Evolutionary conservation across 1,140 invertebrate genomes (phyloP), one percentile per base, ranked within the genome.

Genomic region (Cyclina sinensis): DNA sequence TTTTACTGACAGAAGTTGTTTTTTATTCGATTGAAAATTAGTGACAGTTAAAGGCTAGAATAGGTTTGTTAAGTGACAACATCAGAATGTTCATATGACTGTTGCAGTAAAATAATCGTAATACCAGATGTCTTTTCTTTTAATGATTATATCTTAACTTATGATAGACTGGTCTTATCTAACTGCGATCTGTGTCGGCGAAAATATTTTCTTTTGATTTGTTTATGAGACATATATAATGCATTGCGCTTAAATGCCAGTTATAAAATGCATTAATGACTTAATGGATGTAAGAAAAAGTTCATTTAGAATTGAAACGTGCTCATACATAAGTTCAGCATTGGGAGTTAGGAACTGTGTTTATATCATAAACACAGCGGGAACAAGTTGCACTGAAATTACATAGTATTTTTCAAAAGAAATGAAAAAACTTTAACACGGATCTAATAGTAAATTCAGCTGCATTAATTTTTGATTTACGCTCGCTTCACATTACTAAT

Each of bases 381-480:
- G 62, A 11, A n/a, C 30, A 65, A 12, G n/a, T 21, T 65, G 62
- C 62, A 65, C 62, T 35, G 62, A 65, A 30, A 65, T 35, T 65
- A n/a, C 62, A 65, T 12, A 65, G 30, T 30, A 65, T 65, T 65
- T 35, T 65, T 65, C 32, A 65, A 32, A 65, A 65, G 62, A 65
- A 35, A 32, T 30, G 30, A 16, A 57, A 27, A 65, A 65, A n/a
- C n/a, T 30, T 65, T 65, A 65, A 65, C 12, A 27, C 5, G n/a
- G 7, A 30, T 65, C n/a, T 65, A 65, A 65, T 65, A 30, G 62
- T 65, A 65, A 65, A 65, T 65, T 65, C 62, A 65, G 62, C 3
- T 65, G 62, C 62, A 65, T 65, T 65, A 65, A 65, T 65, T 65
- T 48, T 65, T 30, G 62, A 65, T 65, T 27, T 65, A 27, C 12